Evolutionary conservation across 2,797 vertebrate species (phyloP).

Genomic region (Sebastes diploproa): DNA sequence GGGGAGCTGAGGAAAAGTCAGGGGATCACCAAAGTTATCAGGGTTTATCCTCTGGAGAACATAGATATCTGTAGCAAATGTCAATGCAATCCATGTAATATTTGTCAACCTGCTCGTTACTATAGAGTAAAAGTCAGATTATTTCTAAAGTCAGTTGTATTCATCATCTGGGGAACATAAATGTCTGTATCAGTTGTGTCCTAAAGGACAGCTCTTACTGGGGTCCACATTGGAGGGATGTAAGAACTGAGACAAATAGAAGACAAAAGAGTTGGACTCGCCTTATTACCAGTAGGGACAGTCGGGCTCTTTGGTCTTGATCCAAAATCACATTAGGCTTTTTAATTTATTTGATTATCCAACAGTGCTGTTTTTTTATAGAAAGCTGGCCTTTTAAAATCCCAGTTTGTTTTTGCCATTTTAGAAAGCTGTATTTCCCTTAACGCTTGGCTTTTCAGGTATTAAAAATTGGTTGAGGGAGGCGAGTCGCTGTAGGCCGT

Average conservation of each 20-base stretch:
- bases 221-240: background rate
- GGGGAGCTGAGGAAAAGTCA: background rate
- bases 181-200: background rate
- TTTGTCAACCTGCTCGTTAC: background rate
- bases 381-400: background rate
- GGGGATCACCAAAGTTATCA: background rate
- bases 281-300: background rate
- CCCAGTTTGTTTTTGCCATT: background rate
- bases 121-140: background rate
- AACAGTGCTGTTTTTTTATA: background rate
- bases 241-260: background rate
- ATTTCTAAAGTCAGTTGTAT: background rate
- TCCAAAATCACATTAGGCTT: background rate
- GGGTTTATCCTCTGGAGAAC: background rate
- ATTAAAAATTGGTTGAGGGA: background rate
- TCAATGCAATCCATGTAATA: background rate
- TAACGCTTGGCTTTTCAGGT: background rate
- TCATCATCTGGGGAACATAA: background rate
- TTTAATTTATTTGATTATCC: slow-evolving; percentile 8
- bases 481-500: background rate
- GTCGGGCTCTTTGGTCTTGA: background rate
- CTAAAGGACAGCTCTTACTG: background rate
- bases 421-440: background rate
- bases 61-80: background rate
- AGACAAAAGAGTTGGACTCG: background rate